These are phyloP conservation scores for Bolborhynchus lineola DNA, from an alignment of 2,113 vertebrate genomes.

Conservation along the genomic window DNA sequence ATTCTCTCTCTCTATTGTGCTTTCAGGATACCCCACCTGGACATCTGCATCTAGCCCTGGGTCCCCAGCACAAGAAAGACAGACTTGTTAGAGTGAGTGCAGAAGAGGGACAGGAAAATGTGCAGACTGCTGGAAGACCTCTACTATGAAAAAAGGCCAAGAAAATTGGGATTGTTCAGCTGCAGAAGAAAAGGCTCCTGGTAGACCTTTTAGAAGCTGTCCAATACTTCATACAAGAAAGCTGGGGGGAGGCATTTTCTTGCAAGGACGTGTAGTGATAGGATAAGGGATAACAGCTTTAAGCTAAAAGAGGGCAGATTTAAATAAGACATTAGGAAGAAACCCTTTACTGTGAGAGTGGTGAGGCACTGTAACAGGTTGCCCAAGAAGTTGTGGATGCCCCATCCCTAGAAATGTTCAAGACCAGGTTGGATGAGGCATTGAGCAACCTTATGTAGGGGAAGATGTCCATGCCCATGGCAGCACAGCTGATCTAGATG, in stretches of 20 bases:
- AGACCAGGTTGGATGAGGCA: background rate
- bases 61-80: background rate
- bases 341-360: background rate
- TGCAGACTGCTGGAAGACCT: background rate
- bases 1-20: background rate
- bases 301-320: background rate
- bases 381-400: no score
- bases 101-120: background rate
- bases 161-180: background rate
- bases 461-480: no score
- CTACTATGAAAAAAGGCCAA: background rate
- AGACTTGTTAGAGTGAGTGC: background rate
- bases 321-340: background rate
- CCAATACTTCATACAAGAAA: background rate
- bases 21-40: background rate
- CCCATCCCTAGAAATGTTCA: background rate
- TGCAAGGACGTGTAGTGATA: background rate
- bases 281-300: background rate
- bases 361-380: background rate
- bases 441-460: background rate
- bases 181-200: background rate
- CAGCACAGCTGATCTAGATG: background rate
- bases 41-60: background rate
- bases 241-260: no score
- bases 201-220: background rate